Conservation (phyloP, 2,113 vertebrate species). For the Carollia perspicillata region DNA sequence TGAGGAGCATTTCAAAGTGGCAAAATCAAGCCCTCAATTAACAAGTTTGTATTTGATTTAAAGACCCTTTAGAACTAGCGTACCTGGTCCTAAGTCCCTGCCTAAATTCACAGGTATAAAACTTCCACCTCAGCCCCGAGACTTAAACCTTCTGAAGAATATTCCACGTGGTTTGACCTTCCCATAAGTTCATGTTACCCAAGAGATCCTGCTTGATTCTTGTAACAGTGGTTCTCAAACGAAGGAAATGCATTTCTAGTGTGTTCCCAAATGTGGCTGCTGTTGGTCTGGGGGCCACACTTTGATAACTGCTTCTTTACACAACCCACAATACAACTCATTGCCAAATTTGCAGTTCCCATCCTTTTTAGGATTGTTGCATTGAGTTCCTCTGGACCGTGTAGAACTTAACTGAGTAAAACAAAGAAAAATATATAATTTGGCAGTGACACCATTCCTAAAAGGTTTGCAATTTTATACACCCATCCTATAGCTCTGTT, state of each 20-base stretch:
- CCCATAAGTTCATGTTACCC: neutral
- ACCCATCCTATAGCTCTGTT: slow-evolving; percentile 46
- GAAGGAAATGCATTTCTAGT: neutral
- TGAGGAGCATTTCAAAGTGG: neutral
- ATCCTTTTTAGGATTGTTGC: neutral
- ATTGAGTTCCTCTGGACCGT: neutral
- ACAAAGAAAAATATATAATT: slow-evolving; percentile 60
- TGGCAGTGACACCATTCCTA: slow-evolving; percentile 45
- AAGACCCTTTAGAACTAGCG: neutral
- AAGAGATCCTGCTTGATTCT: neutral
- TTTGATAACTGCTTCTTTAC: neutral
- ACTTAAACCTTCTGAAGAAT: neutral
- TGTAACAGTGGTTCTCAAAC: neutral
- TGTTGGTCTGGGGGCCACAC: neutral
- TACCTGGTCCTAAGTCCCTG: neutral
- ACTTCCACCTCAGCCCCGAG: neutral
- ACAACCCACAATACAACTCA: neutral
- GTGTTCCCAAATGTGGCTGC: neutral
- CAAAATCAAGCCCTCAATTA: neutral
- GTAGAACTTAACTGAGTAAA: slow-evolving; percentile 35
- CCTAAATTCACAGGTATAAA: neutral
- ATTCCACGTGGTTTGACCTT: neutral
- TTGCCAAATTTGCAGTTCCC: neutral
- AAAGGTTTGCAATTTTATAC: slow-evolving; percentile 61
- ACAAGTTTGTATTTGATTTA: neutral